phyloP scores from a whole-genome alignment of 2,797 vertebrate species.

The Hapalemur alaotrensis region DNA sequence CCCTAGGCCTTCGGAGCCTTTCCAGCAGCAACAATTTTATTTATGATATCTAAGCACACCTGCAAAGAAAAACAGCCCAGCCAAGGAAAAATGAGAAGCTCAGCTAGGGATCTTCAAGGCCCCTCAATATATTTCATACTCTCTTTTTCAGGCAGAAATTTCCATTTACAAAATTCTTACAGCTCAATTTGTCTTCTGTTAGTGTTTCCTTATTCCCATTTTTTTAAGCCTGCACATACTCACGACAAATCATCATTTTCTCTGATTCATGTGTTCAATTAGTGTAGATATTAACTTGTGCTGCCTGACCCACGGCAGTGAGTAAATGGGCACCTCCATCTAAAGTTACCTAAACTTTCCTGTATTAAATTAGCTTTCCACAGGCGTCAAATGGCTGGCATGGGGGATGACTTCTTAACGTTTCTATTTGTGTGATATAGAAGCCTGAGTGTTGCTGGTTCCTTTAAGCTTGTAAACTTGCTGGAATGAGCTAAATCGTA shows the following conservation, averaged over 20 bases:
- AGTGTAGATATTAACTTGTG: slow-evolving; percentile 64
- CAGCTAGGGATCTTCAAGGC: slow-evolving; percentile 20
- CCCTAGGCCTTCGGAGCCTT: slow-evolving; percentile 52
- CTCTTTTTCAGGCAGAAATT: slow-evolving; percentile 60
- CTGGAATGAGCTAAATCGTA: slow-evolving; percentile 14
- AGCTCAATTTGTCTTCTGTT: slow-evolving; percentile 66
- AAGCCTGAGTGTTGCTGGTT: background rate
- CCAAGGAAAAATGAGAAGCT: slow-evolving; percentile 62
- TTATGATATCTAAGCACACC: slow-evolving; percentile 41
- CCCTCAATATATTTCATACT: slow-evolving; percentile 52
- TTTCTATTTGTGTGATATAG: slow-evolving; percentile 20
- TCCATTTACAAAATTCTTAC: slow-evolving; percentile 61
- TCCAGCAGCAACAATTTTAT: slow-evolving; percentile 67
- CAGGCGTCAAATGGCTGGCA: background rate
- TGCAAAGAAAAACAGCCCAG: slow-evolving; percentile 63
- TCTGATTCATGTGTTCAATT: slow-evolving; percentile 65
- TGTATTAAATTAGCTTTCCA: slow-evolving; percentile 55
- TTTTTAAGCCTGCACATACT: slow-evolving; percentile 51
- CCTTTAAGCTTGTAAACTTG: slow-evolving; percentile 3
- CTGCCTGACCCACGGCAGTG: slow-evolving; percentile 46
- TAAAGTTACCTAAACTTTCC: slow-evolving; percentile 63
- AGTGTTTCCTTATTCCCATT: slow-evolving; percentile 42
- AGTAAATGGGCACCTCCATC: slow-evolving; percentile 66
- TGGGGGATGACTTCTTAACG: background rate
- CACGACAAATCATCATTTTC: slow-evolving; percentile 69